phyloP scores from a whole-genome alignment of 2,113 vertebrate species.

The Saguinus imperator region DNA sequence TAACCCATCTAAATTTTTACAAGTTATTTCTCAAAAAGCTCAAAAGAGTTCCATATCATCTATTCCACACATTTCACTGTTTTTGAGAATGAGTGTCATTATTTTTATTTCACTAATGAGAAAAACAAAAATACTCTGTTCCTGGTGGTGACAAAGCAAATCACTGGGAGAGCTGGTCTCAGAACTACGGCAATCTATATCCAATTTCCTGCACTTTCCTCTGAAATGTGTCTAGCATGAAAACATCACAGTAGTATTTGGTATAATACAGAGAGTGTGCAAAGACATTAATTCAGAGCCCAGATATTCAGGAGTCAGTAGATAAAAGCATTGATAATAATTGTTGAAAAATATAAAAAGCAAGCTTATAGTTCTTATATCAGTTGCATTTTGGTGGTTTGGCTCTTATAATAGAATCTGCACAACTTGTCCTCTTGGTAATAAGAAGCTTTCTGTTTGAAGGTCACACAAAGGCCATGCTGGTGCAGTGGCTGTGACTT shows the following conservation, averaged over 20 bases:
- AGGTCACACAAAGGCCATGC: neutral
- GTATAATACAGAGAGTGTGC: neutral
- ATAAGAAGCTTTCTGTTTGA: neutral
- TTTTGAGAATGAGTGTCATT: neutral
- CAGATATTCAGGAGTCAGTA: neutral
- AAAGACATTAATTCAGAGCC: neutral
- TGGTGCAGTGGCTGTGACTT: neutral
- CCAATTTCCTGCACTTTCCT: neutral
- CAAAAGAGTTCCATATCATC: neutral
- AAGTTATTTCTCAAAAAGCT: neutral
- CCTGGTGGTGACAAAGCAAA: neutral
- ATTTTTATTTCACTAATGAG: neutral
- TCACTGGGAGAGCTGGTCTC: neutral
- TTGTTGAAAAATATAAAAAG: neutral
- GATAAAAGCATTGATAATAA: neutral
- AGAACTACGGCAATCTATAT: neutral
- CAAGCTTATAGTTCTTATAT: neutral
- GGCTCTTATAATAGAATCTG: neutral
- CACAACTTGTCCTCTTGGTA: neutral
- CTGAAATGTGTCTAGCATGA: neutral
- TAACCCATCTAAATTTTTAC: neutral
- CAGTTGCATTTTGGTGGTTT: neutral
- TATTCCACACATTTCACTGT: neutral
- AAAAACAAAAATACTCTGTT: neutral
- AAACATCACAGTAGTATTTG: neutral